Percentiles rank a stretch among this genome's conserved stretches.
Evolutionary conservation across 2,888 invertebrate genomes (phyloP).

Genomic region (Drosophila pseudotakahashii): DNA sequence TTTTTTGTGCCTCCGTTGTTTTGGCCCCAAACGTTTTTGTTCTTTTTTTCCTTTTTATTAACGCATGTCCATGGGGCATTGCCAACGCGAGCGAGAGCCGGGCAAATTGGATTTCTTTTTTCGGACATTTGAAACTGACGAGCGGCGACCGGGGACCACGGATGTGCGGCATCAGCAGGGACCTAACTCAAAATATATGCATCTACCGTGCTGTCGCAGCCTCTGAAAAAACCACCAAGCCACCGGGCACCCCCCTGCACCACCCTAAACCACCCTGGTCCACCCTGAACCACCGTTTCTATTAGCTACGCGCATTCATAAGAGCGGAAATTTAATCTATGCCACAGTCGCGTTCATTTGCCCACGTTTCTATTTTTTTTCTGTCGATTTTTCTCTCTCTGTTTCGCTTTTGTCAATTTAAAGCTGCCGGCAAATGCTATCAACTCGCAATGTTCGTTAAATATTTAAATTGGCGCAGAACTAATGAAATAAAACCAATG

Average conservation of each 20-base stretch:
- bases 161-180: conserved; percentile 45
- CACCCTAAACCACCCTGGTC: background rate
- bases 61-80: conserved; percentile 73
- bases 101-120: conserved; percentile 77
- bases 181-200: conserved; percentile 42
- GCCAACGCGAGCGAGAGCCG: conserved; percentile 56
- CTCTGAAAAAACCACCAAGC: background rate
- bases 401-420: conserved; percentile 65
- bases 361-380: conserved; percentile 7
- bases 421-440: conserved; percentile 64
- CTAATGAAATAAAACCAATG: conserved; percentile 72
- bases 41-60: conserved; percentile 60
- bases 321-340: conserved; percentile 75
- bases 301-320: conserved; percentile 73
- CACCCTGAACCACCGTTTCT: conserved; percentile 52
- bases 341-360: conserved; percentile 41
- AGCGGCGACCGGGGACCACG: conserved; percentile 43
- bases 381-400: background rate
- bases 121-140: conserved; percentile 72
- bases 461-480: conserved; percentile 76
- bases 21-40: conserved; percentile 2
- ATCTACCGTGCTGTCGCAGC: conserved; percentile 37
- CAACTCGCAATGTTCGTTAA: conserved; percentile 64
- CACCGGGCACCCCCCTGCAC: too few species aligned
- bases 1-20: conserved; percentile 25